A percentile compares a stretch with the other conserved stretches of the same genome.
These are phyloP conservation scores for Thymallus thymallus DNA, from an alignment of 2,113 vertebrate species.

Conservation along the genomic window DNA sequence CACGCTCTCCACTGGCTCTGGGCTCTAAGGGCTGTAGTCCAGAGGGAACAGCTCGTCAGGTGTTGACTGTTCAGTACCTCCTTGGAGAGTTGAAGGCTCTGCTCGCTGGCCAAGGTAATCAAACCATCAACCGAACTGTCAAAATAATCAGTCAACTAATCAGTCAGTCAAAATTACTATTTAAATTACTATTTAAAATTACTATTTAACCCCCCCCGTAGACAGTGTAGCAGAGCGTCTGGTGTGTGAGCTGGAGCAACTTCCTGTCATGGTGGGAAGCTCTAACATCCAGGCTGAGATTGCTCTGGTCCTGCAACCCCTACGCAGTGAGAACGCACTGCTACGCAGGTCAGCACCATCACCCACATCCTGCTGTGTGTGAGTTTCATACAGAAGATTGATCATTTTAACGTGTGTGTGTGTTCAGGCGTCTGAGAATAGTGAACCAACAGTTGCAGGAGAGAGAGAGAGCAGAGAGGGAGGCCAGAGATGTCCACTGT, in stretches of 20 bases:
- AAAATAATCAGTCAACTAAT: no score
- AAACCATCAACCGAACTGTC: background rate
- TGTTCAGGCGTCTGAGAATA: conserved; percentile 75
- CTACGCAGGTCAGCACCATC: conserved; percentile 76
- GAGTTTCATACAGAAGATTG: background rate
- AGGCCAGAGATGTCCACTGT: conserved; percentile 55
- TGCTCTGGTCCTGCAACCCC: conserved; percentile 74
- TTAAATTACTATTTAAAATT: no score
- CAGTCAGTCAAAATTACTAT: background rate
- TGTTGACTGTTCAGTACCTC: conserved; percentile 75
- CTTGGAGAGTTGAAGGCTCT: conserved; percentile 82
- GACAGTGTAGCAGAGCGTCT: conserved; percentile 79
- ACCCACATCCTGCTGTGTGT: background rate
- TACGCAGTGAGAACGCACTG: conserved; percentile 81
- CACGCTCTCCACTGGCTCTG: no score
- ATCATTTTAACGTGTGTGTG: conserved; percentile 14
- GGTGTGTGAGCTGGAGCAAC: conserved; percentile 79
- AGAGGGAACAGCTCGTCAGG: conserved; percentile 64
- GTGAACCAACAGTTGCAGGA: conserved; percentile 81
- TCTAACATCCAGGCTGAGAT: conserved; percentile 73
- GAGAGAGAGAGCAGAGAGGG: conserved; percentile 68
- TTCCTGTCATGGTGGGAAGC: conserved; percentile 63
- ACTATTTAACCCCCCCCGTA: background rate
- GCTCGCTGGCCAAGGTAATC: conserved; percentile 78
- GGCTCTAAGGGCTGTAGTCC: conserved; percentile 23